phyloP scores from a whole-genome alignment of 1,140 invertebrate genomes.

The Bombus fervidus region DNA sequence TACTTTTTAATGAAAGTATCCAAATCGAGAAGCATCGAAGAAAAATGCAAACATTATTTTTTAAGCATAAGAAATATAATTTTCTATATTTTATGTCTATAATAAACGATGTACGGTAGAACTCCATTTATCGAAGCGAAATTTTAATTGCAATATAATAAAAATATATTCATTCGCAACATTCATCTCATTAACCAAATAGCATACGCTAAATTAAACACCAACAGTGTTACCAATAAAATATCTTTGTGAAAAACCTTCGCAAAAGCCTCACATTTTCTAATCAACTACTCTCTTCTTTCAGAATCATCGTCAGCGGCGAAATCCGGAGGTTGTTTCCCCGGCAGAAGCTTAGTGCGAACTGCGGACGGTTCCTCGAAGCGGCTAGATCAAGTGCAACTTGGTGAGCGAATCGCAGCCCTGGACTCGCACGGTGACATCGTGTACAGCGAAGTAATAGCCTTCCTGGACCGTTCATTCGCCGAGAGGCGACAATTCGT shows the following conservation, averaged over 20 bases:
- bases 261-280: background rate
- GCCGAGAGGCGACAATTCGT: constrained; percentile 88
- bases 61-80: too few relatives aligned
- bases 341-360: constrained; percentile 85
- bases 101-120: too few relatives aligned
- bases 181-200: too few relatives aligned
- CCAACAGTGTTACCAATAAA: too few relatives aligned
- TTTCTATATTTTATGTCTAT: too few relatives aligned
- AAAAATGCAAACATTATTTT: too few relatives aligned
- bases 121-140: too few relatives aligned
- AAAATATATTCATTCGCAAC: too few relatives aligned
- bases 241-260: background rate
- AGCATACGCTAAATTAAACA: too few relatives aligned
- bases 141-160: too few relatives aligned
- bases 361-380: constrained; percentile 82
- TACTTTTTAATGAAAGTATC: too few relatives aligned
- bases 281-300: constrained; percentile 61
- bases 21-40: too few relatives aligned
- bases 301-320: constrained; percentile 94
- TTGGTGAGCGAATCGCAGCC: constrained; percentile 93
- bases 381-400: constrained; percentile 85
- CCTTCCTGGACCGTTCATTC: constrained; percentile 93
- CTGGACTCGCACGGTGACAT: constrained; percentile 84
- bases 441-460: constrained; percentile 92
- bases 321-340: constrained; percentile 92